Percentiles rank a stretch among this genome's conserved stretches.
Conservation (phyloP, 2,797 vertebrate genomes). For the Coregonus ussuriensis region DNA sequence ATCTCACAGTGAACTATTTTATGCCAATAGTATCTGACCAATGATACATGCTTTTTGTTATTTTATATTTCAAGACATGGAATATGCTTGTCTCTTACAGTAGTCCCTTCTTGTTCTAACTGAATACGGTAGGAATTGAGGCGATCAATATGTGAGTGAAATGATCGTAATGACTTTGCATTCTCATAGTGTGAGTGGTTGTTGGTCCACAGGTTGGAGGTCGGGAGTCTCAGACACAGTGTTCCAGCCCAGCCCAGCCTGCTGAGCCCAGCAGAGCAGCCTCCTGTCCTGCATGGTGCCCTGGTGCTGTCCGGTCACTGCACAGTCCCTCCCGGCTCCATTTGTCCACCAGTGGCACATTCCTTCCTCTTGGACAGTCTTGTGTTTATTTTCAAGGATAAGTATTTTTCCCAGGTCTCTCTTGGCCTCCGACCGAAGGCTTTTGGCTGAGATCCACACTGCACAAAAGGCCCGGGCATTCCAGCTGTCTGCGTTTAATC, state of each 20-base stretch:
- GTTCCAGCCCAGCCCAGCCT: neutral
- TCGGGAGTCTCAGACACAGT: neutral
- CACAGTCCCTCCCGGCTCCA: slow-evolving; percentile 2
- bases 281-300: neutral
- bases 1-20: no score
- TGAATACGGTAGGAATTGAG: neutral
- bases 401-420: slow-evolving; percentile 76
- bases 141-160: neutral
- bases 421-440: slow-evolving; percentile 88
- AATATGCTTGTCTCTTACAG: no score
- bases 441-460: slow-evolving; percentile 92
- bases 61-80: no score
- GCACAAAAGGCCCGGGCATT: slow-evolving; percentile 96
- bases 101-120: neutral
- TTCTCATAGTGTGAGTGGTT: neutral
- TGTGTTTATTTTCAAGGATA: slow-evolving; percentile 76
- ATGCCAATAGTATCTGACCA: no score
- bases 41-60: no score
- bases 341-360: slow-evolving; percentile 71
- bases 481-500: slow-evolving; percentile 99
- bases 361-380: slow-evolving; percentile 68
- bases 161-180: neutral
- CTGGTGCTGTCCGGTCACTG: neutral
- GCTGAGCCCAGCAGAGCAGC: neutral
- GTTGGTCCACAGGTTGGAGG: neutral